Percentiles rank a stretch among this genome's conserved stretches.
Conservation (phyloP, 2,113 vertebrate species). For the Charina bottae region DNA sequence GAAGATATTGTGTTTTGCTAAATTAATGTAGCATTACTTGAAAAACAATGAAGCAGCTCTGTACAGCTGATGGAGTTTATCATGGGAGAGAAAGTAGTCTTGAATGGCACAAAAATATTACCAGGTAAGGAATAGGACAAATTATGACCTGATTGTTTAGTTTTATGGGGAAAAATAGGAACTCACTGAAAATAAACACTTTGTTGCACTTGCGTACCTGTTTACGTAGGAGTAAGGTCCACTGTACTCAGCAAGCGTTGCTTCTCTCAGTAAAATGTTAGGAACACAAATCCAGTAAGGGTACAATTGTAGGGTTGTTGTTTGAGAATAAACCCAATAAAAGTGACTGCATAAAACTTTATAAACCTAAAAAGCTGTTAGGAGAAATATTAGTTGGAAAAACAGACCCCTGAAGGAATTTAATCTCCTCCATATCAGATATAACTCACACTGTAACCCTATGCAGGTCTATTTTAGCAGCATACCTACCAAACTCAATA, state of each 20-base stretch:
- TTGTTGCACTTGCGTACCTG: neutral
- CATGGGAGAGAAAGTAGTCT: neutral
- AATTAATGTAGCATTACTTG: slow-evolving; percentile 16
- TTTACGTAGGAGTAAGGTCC: neutral
- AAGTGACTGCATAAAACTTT: neutral
- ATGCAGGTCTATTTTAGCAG: neutral
- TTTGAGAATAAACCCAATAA: neutral
- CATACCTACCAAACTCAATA: neutral
- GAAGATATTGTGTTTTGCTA: neutral
- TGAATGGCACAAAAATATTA: slow-evolving; percentile 2
- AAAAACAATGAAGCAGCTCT: neutral
- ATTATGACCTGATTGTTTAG: neutral
- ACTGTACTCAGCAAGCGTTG: neutral
- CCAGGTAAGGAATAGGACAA: neutral
- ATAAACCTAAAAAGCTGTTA: neutral
- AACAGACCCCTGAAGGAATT: neutral
- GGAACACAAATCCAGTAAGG: neutral
- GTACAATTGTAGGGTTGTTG: neutral
- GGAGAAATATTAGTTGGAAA: neutral
- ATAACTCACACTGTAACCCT: neutral
- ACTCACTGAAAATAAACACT: neutral
- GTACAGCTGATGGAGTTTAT: neutral
- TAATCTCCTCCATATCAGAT: neutral
- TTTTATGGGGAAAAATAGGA: neutral
- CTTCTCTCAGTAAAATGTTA: neutral